Percentiles rank a stretch among this genome's conserved stretches.
These are phyloP conservation scores for Varanus komodoensis DNA, from an alignment of 2,113 vertebrate species.

Conservation along the genomic window DNA sequence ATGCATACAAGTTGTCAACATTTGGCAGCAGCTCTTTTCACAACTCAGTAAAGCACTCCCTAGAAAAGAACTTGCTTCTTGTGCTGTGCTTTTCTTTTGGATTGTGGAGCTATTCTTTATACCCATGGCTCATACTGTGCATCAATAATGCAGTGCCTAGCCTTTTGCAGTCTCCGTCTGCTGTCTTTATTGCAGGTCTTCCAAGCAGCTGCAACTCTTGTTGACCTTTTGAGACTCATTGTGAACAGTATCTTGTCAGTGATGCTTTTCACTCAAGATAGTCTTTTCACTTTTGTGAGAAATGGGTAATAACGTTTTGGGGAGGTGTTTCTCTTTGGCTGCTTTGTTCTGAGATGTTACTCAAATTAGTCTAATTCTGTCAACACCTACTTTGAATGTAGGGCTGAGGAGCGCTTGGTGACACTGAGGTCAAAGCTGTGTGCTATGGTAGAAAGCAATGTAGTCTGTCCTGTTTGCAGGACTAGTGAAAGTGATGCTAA, in stretches of 20 bases:
- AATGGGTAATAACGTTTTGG: conserved; percentile 18
- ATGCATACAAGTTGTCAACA: background rate
- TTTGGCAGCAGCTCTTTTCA: background rate
- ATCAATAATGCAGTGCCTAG: conserved; percentile 61
- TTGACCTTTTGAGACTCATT: conserved; percentile 60
- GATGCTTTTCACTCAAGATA: conserved; percentile 23
- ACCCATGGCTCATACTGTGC: conserved; percentile 47
- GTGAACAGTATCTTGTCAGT: conserved; percentile 25
- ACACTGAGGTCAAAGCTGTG: background rate
- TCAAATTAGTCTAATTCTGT: conserved; percentile 25
- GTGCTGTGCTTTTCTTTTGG: conserved; percentile 38
- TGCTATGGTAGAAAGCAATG: accelerated
- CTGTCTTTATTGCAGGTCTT: conserved; percentile 60
- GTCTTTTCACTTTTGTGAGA: conserved; percentile 5
- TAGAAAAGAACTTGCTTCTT: conserved; percentile 30
- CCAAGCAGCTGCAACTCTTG: conserved; percentile 42
- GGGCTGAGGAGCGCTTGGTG: background rate
- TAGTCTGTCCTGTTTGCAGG: conserved; percentile 6
- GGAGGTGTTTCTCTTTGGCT: background rate
- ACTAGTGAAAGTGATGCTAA: conserved; percentile 32
- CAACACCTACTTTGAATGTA: conserved; percentile 1
- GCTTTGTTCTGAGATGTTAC: background rate
- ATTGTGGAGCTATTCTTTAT: conserved; percentile 61
- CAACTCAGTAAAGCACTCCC: background rate
- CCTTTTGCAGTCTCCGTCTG: conserved; percentile 61